A percentile compares a stretch with the other conserved stretches of the same genome.
phyloP scores from a whole-genome alignment of 1,140 invertebrate genomes.

The Pollicipes pollicipes region DNA sequence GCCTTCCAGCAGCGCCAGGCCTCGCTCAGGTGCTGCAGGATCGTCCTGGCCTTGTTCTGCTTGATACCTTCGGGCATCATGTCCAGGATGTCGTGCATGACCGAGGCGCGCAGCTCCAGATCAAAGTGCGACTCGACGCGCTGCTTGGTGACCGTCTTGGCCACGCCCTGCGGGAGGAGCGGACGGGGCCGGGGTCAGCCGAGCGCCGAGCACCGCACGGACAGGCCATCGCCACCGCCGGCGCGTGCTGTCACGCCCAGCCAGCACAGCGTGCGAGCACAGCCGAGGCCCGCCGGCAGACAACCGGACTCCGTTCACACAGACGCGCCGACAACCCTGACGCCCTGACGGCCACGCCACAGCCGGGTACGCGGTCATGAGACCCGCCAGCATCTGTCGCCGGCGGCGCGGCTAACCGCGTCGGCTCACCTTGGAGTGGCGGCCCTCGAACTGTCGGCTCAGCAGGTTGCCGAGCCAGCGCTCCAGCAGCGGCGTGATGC shows the following conservation, averaged over 20 bases:
- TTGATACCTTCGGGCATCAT: constrained; percentile 99
- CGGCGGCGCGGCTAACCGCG: too few species aligned
- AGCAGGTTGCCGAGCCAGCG: constrained; percentile 95
- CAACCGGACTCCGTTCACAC: too few species aligned
- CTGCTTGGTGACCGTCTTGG: constrained; percentile 99
- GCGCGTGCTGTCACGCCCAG: too few species aligned
- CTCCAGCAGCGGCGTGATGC: constrained; percentile 92
- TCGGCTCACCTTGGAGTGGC: constrained; percentile 68
- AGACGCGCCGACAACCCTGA: too few species aligned
- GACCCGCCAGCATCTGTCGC: too few species aligned
- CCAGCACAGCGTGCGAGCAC: too few species aligned
- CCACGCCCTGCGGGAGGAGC: constrained; percentile 48
- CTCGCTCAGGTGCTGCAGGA: constrained; percentile 95
- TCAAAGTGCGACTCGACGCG: constrained; percentile 99
- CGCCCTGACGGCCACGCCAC: too few species aligned
- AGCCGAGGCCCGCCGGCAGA: too few species aligned
- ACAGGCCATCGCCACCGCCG: too few species aligned
- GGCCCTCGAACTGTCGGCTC: constrained; percentile 94
- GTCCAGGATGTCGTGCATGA: constrained; percentile 99
- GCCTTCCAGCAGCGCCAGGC: constrained; percentile 99
- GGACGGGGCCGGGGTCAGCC: too few species aligned
- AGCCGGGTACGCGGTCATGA: too few species aligned
- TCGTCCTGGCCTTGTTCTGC: constrained; percentile 97
- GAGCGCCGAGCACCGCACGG: too few species aligned
- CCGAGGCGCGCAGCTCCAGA: constrained; percentile 88